Base-by-base conservation (phyloP, 2,888 invertebrate species). In the Blomia tropicalis region DNA sequence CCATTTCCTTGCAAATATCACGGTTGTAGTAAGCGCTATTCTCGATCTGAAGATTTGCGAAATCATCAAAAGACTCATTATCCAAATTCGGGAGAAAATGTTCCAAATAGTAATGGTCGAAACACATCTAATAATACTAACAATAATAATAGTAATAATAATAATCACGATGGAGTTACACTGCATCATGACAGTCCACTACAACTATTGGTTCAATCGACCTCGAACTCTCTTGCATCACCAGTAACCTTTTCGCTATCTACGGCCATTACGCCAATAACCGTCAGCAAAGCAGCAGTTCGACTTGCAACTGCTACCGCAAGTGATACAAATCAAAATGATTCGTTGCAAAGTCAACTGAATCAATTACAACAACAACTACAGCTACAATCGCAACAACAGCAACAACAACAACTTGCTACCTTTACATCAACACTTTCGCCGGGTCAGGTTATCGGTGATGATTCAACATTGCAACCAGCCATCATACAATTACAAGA, bases 51-150 rank as follows among this genome's bases (percentile, higher is more conserved):
- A 58, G 61, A 61, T 36, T 41, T 61, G 11, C 53, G 56, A 25
- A 30, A 53, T 25, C 61, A 61, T 30, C 61, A 61, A 31, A 61
- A 61, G 23, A 61, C 36, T 22, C 61, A 61, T 30, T 31, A 43
- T 14, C 56, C 36, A 30, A 32, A 44, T 47, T 30, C 22, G 36
- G 11, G 22, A 32, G 36, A 19, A 32, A n/a, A 19, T 19, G 27
- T n/a, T 56, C 4, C 5, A 7, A 19, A 23, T 31, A 7, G 22
- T 51, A 30, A 27, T 51, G 22, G 51, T 51, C n/a, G 51, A 17
- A n/a, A n/a, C n/a, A n/a, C n/a, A n/a, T n/a, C 51, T 27, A 19
- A 7, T n/a, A 47, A 11, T 22, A 47, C 51, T n/a, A 22, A 47
- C 51, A 47, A 47, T n/a, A 14, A 19, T n/a, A 14, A 47, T 22